Percentiles rank a stretch among this genome's conserved stretches.
Evolutionary conservation across 2,113 vertebrate species (phyloP).

Genomic region (Cebus imitator): DNA sequence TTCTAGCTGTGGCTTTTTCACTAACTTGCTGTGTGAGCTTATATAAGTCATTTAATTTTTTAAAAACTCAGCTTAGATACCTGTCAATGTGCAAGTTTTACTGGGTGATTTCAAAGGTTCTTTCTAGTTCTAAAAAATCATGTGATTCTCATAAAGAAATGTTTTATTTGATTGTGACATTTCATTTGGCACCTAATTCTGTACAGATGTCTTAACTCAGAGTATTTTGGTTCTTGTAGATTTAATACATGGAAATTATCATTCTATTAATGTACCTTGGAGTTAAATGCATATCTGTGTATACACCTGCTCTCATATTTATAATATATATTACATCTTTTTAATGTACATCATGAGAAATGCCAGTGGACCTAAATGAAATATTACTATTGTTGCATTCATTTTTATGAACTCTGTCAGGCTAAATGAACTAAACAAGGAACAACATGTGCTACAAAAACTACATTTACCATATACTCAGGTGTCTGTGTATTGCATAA

Average conservation of each 20-base stretch:
- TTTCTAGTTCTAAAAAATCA: conserved; percentile 37
- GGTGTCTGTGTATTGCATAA: conserved; percentile 37
- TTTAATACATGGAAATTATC: conserved; percentile 65
- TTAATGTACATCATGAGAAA: conserved; percentile 67
- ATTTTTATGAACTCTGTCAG: conserved; percentile 50
- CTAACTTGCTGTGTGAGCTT: not conserved
- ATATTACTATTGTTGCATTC: conserved; percentile 65
- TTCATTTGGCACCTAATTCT: conserved; percentile 67
- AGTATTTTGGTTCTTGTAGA: conserved; percentile 65
- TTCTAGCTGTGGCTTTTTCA: not conserved
- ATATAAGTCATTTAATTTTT: conserved; percentile 11
- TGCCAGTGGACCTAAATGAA: conserved; percentile 65
- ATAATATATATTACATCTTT: conserved; percentile 63
- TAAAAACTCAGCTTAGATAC: not conserved
- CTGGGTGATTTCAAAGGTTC: conserved; percentile 28
- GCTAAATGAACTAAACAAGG: conserved; percentile 63
- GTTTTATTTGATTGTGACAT: conserved; percentile 73
- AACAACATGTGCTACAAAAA: not conserved
- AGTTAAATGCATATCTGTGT: conserved; percentile 62
- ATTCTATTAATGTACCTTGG: conserved; percentile 68
- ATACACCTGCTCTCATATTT: conserved; percentile 66
- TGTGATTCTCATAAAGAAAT: conserved; percentile 47
- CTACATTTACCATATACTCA: conserved; percentile 39
- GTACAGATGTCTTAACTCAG: conserved; percentile 66
- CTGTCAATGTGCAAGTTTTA: conserved; percentile 45